Base-by-base conservation (phyloP, 2,888 invertebrate genomes). In the Oscheius myriophilus region DNA sequence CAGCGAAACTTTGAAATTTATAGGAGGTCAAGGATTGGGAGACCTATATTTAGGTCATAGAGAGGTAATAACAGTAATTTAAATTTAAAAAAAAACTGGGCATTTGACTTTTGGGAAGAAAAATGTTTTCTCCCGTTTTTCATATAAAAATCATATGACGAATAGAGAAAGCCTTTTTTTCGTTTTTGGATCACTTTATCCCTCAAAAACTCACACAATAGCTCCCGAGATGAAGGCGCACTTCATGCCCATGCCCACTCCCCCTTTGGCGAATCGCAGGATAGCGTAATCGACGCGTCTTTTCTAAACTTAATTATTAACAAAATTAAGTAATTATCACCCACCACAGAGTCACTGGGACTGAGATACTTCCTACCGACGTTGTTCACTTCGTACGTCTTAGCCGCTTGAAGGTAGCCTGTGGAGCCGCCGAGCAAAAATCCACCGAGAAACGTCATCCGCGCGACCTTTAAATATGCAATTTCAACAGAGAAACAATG, bases 221-320 rank as follows among this genome's bases (percentile, higher is more conserved):
- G 75, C 67, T 45, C 82, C 82, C 21, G 79, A 71, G 39, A 82
- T 72, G 2, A 79, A 59, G 11, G 75, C 77, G 45, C 72, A 68
- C 33, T 79, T 78, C 42, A 80, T 51, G 7, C 82, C 82, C 18
- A 66, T 63, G 0, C 72, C 71, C 45, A 80, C 70, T 16, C 82
- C 82, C 7, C 72, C 69, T 65, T 78, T 75, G 9, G 80, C 77
- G 43, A 79, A 80, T 33, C 77, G 67, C 16, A 80, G 59, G 67
- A 80, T 80, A 0, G 75, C 80, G 51, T 79, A 80, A 62, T 80
- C 80, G 43, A 76, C 63, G 46, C 71, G 72, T 23, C 80, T 67
- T 69, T 76, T 76, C 68, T 73, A 25, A 45, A 43, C 9, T n/a
- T 46, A 7, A 26, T 55, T 55, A 45, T 41, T 53, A 46, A 9